Evolutionary conservation across 2,113 vertebrate species (phyloP).

Genomic region (Murina feae): DNA sequence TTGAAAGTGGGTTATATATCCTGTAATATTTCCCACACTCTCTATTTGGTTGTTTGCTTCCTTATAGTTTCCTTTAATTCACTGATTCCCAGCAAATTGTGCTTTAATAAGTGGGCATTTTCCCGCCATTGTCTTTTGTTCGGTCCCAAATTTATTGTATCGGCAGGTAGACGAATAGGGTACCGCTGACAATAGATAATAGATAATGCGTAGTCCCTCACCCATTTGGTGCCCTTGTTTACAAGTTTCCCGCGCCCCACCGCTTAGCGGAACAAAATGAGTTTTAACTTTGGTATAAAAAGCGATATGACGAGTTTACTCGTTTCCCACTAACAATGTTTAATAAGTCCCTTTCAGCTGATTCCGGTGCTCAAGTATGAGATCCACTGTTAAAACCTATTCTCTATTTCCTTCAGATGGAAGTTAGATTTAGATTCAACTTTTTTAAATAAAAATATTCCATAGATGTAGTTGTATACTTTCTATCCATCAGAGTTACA

Average conservation of each 20-base stretch:
- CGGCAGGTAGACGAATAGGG: no score
- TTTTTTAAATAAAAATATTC: neutral
- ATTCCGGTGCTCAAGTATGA: neutral
- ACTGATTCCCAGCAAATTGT: neutral
- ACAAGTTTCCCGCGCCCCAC: no score
- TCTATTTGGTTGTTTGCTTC: neutral
- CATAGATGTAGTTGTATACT: neutral
- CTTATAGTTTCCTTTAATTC: slow-evolving; percentile 17
- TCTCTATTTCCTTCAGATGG: neutral
- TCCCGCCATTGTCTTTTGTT: no score
- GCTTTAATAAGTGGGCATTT: neutral
- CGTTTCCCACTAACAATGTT: no score
- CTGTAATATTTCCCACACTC: neutral
- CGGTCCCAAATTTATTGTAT: no score
- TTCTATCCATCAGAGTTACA: neutral
- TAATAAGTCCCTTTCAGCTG: neutral
- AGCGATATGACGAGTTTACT: no score
- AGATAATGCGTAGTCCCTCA: no score
- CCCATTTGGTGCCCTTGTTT: no score
- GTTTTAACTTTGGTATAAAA: no score
- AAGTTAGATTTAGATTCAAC: neutral
- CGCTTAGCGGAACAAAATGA: no score
- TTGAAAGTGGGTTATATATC: slow-evolving; percentile 3
- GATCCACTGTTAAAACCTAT: neutral
- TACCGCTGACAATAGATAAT: no score